These are phyloP conservation scores for Nothobranchius furzeri DNA, from an alignment of 2,113 vertebrate species.

Conservation along the genomic window DNA sequence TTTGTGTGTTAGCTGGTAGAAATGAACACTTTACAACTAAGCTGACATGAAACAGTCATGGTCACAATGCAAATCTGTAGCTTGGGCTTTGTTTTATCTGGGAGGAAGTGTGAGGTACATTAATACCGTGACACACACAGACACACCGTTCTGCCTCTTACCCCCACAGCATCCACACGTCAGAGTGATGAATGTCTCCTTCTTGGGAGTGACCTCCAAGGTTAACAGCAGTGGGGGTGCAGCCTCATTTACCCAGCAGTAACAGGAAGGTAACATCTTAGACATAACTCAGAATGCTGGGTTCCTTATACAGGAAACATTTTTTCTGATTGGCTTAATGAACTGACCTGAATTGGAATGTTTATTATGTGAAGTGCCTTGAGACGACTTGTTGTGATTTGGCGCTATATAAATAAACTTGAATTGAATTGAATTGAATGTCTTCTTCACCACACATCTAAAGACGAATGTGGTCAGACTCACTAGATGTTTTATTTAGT, in stretches of 20 bases:
- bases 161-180: slow-evolving; percentile 57
- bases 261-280: slow-evolving; percentile 56
- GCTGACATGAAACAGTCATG: neutral
- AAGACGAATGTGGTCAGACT: slow-evolving; percentile 74
- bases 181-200: slow-evolving; percentile 72
- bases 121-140: slow-evolving; percentile 14
- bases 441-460: slow-evolving; percentile 43
- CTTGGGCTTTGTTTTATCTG: slow-evolving; percentile 29
- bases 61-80: slow-evolving; percentile 9
- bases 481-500: slow-evolving; percentile 9
- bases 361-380: too few relatives aligned
- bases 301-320: too few relatives aligned
- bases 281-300: slow-evolving; percentile 49
- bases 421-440: neutral
- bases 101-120: slow-evolving; percentile 24
- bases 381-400: too few relatives aligned
- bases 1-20: neutral
- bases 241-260: slow-evolving; percentile 48
- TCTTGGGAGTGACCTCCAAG: slow-evolving; percentile 70
- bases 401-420: too few relatives aligned
- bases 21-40: neutral
- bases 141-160: slow-evolving; percentile 19
- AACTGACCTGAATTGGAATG: too few relatives aligned
- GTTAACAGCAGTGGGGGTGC: slow-evolving; percentile 60
- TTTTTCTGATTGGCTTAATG: too few relatives aligned